Base-by-base conservation (phyloP, 2,888 invertebrate genomes). In the Leptopilina myrica region DNA sequence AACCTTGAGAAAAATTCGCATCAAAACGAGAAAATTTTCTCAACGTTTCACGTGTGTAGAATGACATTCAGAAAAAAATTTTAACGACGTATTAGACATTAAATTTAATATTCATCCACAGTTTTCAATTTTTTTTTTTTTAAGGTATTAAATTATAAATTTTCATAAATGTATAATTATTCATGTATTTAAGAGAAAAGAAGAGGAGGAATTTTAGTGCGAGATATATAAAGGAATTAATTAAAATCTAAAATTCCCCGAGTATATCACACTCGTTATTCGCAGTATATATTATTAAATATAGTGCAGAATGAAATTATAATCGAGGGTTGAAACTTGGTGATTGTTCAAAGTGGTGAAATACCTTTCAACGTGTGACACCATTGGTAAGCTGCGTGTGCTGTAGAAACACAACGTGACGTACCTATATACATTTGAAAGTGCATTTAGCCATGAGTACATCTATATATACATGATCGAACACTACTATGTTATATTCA, bases 401-500 rank as follows among this genome's bases (percentile, higher is more conserved):
- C 14, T 64, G 64, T 64, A 64, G 64, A 64, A 64, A 33, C 20
- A 64, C 64, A 64, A 64, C 40, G 9, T 33, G 33, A 64, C 64
- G 64, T 62, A 20, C 43, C 43, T 64, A 64, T 26, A 64, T 64
- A 26, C 64, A 64, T 64, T 64, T 64, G 64, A 64, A 64, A 64
- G 64, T 64, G 40, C 64, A 64, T 64, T 64, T 64, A 26, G 64
- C 64, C 64, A 40, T 64, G 64, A 64, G 64, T 64, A 64, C 9
- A 46, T 46, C 7, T 46, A 46, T 11, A 49, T 49, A 49, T 49
- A 49, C 12, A 46, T 64, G 64, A 64, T 64, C 64, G 64, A 64
- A 6, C 7, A 43, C 6, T 8, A 43, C 43, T 43, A 3, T 12
- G 64, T 64, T 26, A 26, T 64, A 64, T 64, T 64, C 64, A 64